Percentiles rank a stretch among this genome's conserved stretches.
These are phyloP conservation scores for Bradypus variegatus DNA, from an alignment of 2,797 vertebrate genomes.

Conservation along the genomic window DNA sequence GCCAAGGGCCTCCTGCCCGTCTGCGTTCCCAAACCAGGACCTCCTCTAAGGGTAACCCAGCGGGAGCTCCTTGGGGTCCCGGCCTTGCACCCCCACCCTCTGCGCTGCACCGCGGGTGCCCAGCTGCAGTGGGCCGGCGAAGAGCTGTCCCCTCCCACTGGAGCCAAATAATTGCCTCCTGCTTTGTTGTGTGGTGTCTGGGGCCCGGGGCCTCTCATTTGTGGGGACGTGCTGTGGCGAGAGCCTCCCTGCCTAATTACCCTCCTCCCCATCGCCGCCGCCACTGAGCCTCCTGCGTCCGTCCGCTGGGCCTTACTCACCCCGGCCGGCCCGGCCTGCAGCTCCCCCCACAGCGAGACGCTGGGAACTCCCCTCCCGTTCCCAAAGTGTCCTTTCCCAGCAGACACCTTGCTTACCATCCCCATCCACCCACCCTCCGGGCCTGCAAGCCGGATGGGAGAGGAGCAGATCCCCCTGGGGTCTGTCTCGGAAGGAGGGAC, in stretches of 20 bases:
- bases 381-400: slow-evolving; percentile 40
- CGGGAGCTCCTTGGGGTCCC: slow-evolving; percentile 34
- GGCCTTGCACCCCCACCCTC: slow-evolving; percentile 7
- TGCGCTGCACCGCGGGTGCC: slow-evolving; percentile 59
- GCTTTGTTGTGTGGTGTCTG: slow-evolving; percentile 80
- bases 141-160: slow-evolving; percentile 76
- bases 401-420: background rate
- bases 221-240: slow-evolving; percentile 78
- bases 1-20: background rate
- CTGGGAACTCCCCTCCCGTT: slow-evolving; percentile 49
- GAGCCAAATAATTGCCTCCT: slow-evolving; percentile 81
- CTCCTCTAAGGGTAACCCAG: slow-evolving; percentile 19
- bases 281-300: slow-evolving; percentile 68
- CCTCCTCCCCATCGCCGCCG: slow-evolving; percentile 69
- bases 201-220: slow-evolving; percentile 78
- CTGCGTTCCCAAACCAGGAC: background rate
- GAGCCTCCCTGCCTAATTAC: slow-evolving; percentile 77
- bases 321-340: slow-evolving; percentile 46
- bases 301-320: slow-evolving; percentile 72
- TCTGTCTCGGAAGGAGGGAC: background rate
- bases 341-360: slow-evolving; percentile 54
- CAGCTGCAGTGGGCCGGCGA: slow-evolving; percentile 69
- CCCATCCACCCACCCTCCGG: background rate
- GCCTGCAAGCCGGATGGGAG: background rate
- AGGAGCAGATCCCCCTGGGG: background rate